Percentiles rank a stretch among this genome's conserved stretches.
Evolutionary conservation across 2,113 vertebrate species (phyloP).

Genomic region (Aspidoscelis tigris): DNA sequence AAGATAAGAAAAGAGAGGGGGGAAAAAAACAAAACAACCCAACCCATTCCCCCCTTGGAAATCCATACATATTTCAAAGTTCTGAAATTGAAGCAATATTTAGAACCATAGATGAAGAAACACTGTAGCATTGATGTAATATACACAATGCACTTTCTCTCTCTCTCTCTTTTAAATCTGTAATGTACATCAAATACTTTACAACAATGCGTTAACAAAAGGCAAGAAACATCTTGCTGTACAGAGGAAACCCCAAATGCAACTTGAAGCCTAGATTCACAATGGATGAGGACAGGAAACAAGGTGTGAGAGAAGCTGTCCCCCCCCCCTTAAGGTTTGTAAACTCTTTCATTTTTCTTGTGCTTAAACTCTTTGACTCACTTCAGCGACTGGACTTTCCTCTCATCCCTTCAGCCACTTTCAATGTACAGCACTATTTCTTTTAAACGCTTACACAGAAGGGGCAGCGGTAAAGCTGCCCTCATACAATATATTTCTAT

Average conservation of each 20-base stretch:
- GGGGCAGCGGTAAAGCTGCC: slow-evolving; percentile 67
- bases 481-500: slow-evolving; percentile 64
- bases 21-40: slow-evolving; percentile 27
- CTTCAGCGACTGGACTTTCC: slow-evolving; percentile 63
- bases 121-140: slow-evolving; percentile 91
- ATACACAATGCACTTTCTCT: slow-evolving; percentile 87
- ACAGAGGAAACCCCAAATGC: slow-evolving; percentile 87
- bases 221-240: slow-evolving; percentile 88
- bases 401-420: slow-evolving; percentile 68
- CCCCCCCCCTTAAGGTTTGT: slow-evolving; percentile 75
- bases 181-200: slow-evolving; percentile 99
- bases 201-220: slow-evolving; percentile 98
- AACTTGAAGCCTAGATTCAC: slow-evolving; percentile 88
- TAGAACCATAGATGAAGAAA: slow-evolving; percentile 87
- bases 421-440: slow-evolving; percentile 67
- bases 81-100: slow-evolving; percentile 85
- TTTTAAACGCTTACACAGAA: slow-evolving; percentile 60
- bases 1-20: slow-evolving; percentile 73
- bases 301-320: slow-evolving; percentile 85
- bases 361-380: slow-evolving; percentile 77
- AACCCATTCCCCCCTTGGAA: slow-evolving; percentile 63
- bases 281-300: slow-evolving; percentile 84
- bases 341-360: slow-evolving; percentile 80
- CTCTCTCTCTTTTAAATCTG: slow-evolving; percentile 79
- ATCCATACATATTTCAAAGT: slow-evolving; percentile 83